Evolutionary conservation across 2,113 vertebrate species (phyloP), one percentile per base, ranked within the genome.

Genomic region (Agapornis roseicollis): DNA sequence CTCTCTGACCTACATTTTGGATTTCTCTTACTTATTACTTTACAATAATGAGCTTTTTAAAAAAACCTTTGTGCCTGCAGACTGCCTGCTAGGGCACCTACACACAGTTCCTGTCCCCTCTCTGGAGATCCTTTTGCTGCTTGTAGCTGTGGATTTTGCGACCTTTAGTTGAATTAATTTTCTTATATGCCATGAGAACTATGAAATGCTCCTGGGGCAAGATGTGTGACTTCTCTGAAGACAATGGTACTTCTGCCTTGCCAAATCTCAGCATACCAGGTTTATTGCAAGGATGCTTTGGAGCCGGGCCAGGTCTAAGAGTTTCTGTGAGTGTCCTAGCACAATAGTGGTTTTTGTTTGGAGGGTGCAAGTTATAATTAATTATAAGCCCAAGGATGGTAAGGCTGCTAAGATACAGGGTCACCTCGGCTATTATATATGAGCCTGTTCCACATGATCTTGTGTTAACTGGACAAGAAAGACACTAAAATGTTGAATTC

Each of bases 51-150:
- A 6, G n/a, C 24, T 33, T 61, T 11, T 35, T 1, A 14, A 44
- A 50, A 50, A 63, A 55, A 68, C 12, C 1, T 16, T 29, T 20
- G 13, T 71, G n/a, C 16, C 31, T 65, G 9, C 47, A 88, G 24
- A 20, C 44, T 92, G 53, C 18, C 64, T 73, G 20, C 7, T 47
- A 17, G 18, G 22, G 4, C 9, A 66, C 16, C 7, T 50, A 13
- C 0, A 0, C 10, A 25, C 3, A 10, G 37, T 89, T 70, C 14
- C 11, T 3, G 0, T 64, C 15, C 9, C 5, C 33, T 19, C 47
- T 61, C 11, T 24, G 35, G 35, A 60, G 10, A 65, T 35, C 6
- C 7, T 28, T 28, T 35, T 60, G 20, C 5, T 28, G 17, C 23
- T 72, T 2, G 3, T 28, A 87, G 17, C 13, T 46, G 9, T 70